Conservation (phyloP, 2,113 vertebrate species). For the Salminus brasiliensis region DNA sequence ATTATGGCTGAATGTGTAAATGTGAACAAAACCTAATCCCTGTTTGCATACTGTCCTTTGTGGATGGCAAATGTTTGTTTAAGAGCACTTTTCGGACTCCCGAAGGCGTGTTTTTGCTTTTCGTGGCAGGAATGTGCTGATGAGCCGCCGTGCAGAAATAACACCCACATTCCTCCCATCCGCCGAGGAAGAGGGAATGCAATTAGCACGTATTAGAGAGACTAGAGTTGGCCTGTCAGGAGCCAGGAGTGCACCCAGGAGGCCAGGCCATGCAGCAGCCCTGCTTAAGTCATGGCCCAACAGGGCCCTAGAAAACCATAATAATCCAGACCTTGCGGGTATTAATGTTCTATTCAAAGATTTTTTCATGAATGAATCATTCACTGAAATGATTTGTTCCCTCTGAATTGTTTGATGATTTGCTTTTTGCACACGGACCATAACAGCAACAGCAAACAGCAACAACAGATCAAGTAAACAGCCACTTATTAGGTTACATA, state of each 20-base stretch:
- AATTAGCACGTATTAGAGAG: slow-evolving; percentile 82
- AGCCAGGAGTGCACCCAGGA: slow-evolving; percentile 56
- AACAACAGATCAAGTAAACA: neutral
- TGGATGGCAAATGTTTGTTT: slow-evolving; percentile 31
- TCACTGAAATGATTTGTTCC: too few species aligned
- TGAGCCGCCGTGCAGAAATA: slow-evolving; percentile 75
- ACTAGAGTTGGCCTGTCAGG: slow-evolving; percentile 67
- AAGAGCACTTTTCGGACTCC: slow-evolving; percentile 60
- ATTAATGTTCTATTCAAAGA: neutral
- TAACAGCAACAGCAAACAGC: too few species aligned
- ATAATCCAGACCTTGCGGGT: neutral
- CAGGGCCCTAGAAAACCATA: slow-evolving; percentile 30
- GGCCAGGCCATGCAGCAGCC: neutral
- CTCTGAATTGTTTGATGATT: neutral
- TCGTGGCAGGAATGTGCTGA: slow-evolving; percentile 78
- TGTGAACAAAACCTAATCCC: neutral
- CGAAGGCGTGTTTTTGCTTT: slow-evolving; percentile 60
- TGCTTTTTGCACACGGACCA: too few species aligned
- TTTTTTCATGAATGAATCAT: neutral
- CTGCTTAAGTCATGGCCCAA: neutral
- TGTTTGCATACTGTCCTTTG: neutral
- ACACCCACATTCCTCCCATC: slow-evolving; percentile 79
- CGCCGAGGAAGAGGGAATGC: slow-evolving; percentile 80
- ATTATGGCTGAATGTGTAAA: too few species aligned
- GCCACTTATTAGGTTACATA: neutral